phyloP scores from a whole-genome alignment of 2,888 invertebrate species.

The Pocota personata region DNA sequence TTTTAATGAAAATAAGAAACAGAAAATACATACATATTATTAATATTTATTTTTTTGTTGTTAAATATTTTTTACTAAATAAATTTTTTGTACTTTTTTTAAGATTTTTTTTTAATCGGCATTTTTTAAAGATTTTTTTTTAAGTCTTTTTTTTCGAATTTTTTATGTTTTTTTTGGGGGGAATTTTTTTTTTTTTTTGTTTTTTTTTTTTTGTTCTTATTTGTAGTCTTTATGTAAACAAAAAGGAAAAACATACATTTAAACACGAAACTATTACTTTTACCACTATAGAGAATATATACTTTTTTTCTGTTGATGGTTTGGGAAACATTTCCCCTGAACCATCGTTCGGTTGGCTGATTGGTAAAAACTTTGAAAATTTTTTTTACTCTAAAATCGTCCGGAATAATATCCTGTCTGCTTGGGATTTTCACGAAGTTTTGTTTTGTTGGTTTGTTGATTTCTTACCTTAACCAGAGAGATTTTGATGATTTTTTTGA shows the following conservation, averaged over 20 bases:
- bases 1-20: constrained; percentile 32
- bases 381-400: constrained; percentile 47
- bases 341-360: constrained; percentile 50
- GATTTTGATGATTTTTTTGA: constrained; percentile 8
- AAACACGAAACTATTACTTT: constrained; percentile 66
- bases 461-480: constrained; percentile 60
- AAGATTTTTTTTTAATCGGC: constrained; percentile 65
- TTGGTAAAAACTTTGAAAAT: constrained; percentile 58
- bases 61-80: constrained; percentile 71
- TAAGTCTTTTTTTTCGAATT: constrained; percentile 57
- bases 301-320: constrained; percentile 55
- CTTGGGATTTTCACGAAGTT: constrained; percentile 11
- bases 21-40: constrained; percentile 36
- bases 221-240: constrained; percentile 52
- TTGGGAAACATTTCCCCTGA: constrained; percentile 35
- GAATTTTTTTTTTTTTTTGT: constrained; percentile 47
- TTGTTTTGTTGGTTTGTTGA: constrained; percentile 37
- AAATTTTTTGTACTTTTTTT: constrained; percentile 73
- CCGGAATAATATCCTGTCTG: constrained; percentile 60
- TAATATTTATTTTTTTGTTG: constrained; percentile 68
- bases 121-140: constrained; percentile 63
- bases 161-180: constrained; percentile 49
- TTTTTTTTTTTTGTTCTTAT: constrained; percentile 30
- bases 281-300: constrained; percentile 72
- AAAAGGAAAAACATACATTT: constrained; percentile 69